phyloP scores from a whole-genome alignment of 2,888 invertebrate species.

The Macroteleia sp. region DNA sequence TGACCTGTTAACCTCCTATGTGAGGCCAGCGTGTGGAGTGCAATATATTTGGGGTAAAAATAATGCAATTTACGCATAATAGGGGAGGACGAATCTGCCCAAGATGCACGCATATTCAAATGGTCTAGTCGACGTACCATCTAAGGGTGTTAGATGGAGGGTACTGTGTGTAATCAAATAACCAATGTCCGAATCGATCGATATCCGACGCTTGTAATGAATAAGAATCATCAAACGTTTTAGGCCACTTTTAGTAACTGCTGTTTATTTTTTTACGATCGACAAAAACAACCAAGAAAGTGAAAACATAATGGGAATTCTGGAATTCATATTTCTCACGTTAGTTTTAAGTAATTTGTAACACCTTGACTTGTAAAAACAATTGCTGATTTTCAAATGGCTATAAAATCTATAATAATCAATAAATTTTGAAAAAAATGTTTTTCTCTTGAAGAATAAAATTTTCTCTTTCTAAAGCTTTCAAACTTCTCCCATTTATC shows the following conservation, averaged over 20 bases:
- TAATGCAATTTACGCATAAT: slow-evolving; percentile 84
- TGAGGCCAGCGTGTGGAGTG: slow-evolving; percentile 71
- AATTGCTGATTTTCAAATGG: no score
- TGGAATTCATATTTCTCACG: no score
- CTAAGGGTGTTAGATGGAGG: no score
- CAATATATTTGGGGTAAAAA: slow-evolving; percentile 84
- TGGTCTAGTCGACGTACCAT: slow-evolving; percentile 70
- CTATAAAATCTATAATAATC: no score
- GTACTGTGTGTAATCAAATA: slow-evolving; percentile 67
- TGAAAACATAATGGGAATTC: no score
- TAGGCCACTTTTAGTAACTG: slow-evolving; percentile 66
- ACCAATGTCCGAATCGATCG: slow-evolving; percentile 71
- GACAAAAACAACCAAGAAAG: no score
- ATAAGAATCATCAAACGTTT: slow-evolving; percentile 69
- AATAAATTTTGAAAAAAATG: no score
- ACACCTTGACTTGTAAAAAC: no score
- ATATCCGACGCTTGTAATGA: slow-evolving; percentile 74
- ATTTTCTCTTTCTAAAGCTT: no score
- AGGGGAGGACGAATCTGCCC: slow-evolving; percentile 71
- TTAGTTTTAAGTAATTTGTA: no score
- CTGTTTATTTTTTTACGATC: slow-evolving; percentile 38
- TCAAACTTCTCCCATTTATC: no score
- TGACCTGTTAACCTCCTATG: slow-evolving; percentile 81
- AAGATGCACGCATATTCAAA: slow-evolving; percentile 76
- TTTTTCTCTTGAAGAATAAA: no score